Evolutionary conservation across 2,113 vertebrate species (phyloP).

Genomic region (Chionis minor): DNA sequence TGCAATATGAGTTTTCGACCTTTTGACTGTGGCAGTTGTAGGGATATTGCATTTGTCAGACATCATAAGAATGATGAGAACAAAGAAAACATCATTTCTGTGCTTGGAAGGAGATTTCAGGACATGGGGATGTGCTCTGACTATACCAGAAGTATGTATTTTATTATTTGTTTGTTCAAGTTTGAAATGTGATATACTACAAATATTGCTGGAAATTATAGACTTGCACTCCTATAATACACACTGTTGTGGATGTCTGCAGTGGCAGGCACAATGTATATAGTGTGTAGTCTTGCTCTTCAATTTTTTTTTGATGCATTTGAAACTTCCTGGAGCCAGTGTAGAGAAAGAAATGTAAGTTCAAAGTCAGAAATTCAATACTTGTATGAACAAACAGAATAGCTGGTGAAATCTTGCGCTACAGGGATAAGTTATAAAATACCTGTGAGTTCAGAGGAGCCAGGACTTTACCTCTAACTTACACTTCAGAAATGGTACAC

Average conservation of each 20-base stretch:
- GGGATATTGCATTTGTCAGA: background rate
- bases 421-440: background rate
- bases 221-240: background rate
- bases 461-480: background rate
- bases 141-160: background rate
- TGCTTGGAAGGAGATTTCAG: background rate
- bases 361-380: background rate
- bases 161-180: background rate
- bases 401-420: background rate
- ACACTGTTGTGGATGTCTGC: background rate
- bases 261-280: background rate
- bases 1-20: background rate
- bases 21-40: background rate
- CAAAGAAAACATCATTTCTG: rapidly evolving
- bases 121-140: background rate
- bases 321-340: background rate
- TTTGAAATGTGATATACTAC: background rate
- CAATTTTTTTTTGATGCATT: background rate
- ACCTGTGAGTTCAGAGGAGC: background rate
- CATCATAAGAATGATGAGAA: background rate
- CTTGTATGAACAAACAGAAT: background rate
- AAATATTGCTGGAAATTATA: background rate
- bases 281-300: background rate
- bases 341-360: background rate
- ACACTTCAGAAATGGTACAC: background rate